Evolutionary conservation across 2,888 invertebrate genomes (phyloP).

Genomic region (Netelia inedita): DNA sequence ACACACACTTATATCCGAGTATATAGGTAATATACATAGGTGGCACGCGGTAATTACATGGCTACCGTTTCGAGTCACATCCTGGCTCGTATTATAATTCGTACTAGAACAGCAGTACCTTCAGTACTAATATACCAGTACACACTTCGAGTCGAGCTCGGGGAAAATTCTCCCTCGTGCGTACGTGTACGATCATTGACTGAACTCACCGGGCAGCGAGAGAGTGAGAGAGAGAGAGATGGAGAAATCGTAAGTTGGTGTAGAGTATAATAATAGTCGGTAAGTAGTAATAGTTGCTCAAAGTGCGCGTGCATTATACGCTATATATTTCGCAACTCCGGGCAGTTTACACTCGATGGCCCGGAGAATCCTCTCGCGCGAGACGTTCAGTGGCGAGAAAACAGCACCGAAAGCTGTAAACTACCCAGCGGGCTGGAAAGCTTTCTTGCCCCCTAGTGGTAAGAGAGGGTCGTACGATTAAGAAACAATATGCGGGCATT

Average conservation of each 20-base stretch:
- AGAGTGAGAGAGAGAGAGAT: constrained; percentile 28
- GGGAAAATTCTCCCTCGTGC: constrained; percentile 51
- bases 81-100: constrained; percentile 66
- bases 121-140: constrained; percentile 43
- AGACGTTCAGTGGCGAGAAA: background rate
- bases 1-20: background rate
- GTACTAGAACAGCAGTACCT: constrained; percentile 26
- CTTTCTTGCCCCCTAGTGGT: background rate
- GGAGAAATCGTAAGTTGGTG: constrained; percentile 16
- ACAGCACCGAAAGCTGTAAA: constrained; percentile 21
- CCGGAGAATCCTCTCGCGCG: background rate
- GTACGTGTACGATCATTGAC: constrained; percentile 62
- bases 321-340: constrained; percentile 49
- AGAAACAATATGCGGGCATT: too few relatives aligned
- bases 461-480: too few relatives aligned
- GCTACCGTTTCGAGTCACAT: constrained; percentile 69
- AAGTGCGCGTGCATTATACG: constrained; percentile 21
- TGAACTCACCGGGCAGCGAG: constrained; percentile 21
- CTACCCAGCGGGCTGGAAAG: background rate
- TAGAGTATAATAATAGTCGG: constrained; percentile 60
- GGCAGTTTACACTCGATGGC: background rate
- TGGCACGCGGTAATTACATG: constrained; percentile 66
- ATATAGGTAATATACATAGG: constrained; percentile 40
- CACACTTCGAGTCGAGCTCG: constrained; percentile 33
- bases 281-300: constrained; percentile 49